Percentiles rank a stretch among this genome's conserved stretches.
phyloP scores from a whole-genome alignment of 2,888 invertebrate species.

The Drosophila niveifrons region DNA sequence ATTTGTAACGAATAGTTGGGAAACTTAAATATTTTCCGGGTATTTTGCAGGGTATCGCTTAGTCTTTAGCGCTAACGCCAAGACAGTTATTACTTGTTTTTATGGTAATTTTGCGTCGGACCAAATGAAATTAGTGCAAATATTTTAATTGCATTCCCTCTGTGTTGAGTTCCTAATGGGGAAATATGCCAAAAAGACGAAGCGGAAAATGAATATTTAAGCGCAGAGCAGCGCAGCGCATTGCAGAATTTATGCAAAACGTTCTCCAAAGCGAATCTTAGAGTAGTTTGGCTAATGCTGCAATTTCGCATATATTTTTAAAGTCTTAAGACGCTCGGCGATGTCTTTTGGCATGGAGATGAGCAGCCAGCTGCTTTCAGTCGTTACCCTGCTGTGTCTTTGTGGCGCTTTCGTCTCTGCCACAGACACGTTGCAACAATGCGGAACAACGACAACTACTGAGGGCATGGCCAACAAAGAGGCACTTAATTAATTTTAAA shows the following conservation, averaged over 20 bases:
- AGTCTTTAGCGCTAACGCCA: not conserved
- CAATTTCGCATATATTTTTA: slow-evolving; percentile 2
- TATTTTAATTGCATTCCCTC: slow-evolving; percentile 63
- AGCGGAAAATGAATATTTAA: slow-evolving; percentile 34
- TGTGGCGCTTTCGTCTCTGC: slow-evolving; percentile 16
- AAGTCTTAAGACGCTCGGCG: not conserved
- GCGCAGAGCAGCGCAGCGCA: not conserved
- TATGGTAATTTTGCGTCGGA: slow-evolving; percentile 52
- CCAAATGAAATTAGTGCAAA: slow-evolving; percentile 57
- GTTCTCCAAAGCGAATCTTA: not conserved
- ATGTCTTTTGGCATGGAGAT: slow-evolving; percentile 25
- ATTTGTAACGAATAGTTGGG: not conserved
- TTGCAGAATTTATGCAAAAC: slow-evolving; percentile 1
- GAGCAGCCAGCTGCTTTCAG: slow-evolving; percentile 16
- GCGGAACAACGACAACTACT: slow-evolving; percentile 13
- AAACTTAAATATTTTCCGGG: not conserved
- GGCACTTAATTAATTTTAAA: slow-evolving; percentile 73
- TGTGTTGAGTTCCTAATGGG: not conserved
- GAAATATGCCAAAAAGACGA: slow-evolving; percentile 17
- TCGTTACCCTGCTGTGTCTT: slow-evolving; percentile 20
- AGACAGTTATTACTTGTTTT: slow-evolving; percentile 24
- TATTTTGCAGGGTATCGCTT: not conserved
- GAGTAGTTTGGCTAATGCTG: not conserved
- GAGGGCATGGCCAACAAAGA: slow-evolving; percentile 9
- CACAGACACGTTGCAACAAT: slow-evolving; percentile 30